Percentiles rank a stretch among this genome's conserved stretches.
Conservation (phyloP, 2,888 invertebrate genomes). For the Thumatha senex region DNA sequence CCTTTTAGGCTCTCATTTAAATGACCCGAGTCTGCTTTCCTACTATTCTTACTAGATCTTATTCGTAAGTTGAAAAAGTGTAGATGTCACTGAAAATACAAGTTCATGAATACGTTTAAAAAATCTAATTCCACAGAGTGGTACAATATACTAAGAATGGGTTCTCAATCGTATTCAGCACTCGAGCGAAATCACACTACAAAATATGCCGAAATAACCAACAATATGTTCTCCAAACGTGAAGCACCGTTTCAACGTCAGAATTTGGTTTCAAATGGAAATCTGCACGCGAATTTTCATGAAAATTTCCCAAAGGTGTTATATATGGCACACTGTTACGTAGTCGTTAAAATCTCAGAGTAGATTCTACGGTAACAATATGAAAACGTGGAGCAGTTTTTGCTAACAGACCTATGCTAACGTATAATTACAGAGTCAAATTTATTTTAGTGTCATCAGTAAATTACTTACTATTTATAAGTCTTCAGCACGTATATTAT, state of each 20-base stretch:
- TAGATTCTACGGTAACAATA: constrained; percentile 36
- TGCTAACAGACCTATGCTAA: constrained; percentile 4
- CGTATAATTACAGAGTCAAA: no score
- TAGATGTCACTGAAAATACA: not conserved
- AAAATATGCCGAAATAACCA: constrained; percentile 23
- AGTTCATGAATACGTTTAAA: not conserved
- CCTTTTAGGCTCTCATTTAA: no score
- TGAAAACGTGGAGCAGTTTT: constrained; percentile 25
- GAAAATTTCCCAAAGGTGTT: constrained; percentile 44
- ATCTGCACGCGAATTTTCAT: constrained; percentile 44
- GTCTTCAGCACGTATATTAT: no score
- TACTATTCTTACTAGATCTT: no score
- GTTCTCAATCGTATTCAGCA: constrained; percentile 6
- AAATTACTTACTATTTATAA: no score
- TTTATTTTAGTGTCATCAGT: no score
- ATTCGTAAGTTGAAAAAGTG: not conserved
- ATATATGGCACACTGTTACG: constrained; percentile 31
- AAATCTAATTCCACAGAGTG: not conserved
- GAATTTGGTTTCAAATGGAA: constrained; percentile 45
- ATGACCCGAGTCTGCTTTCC: no score
- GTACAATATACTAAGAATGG: constrained; percentile 7
- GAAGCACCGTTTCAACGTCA: constrained; percentile 31
- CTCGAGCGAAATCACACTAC: constrained; percentile 4
- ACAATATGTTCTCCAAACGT: constrained; percentile 36
- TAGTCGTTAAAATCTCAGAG: constrained; percentile 34